A percentile compares a stretch with the other conserved stretches of the same genome.
phyloP scores from a whole-genome alignment of 2,888 invertebrate genomes.

The Orthosia cruda region DNA sequence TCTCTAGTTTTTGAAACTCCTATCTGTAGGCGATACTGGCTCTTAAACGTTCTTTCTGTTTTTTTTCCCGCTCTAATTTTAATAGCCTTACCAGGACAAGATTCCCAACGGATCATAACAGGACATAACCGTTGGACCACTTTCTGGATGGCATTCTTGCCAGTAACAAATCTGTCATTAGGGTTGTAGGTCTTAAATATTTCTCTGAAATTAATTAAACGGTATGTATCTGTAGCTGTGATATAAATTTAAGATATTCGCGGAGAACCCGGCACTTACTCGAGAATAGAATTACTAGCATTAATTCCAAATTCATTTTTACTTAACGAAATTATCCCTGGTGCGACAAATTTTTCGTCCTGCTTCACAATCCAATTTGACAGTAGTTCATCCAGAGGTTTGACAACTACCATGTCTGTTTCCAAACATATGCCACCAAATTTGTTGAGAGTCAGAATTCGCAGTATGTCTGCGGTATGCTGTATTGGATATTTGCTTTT shows the following conservation, averaged over 20 bases:
- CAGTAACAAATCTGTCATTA: slow-evolving; percentile 14
- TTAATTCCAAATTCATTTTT: slow-evolving; percentile 53
- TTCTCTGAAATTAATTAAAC: slow-evolving; percentile 26
- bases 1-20: no score
- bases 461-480: slow-evolving; percentile 92
- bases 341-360: slow-evolving; percentile 24
- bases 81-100: slow-evolving; percentile 33
- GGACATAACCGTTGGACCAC: slow-evolving; percentile 38
- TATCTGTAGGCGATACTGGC: not conserved
- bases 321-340: slow-evolving; percentile 81
- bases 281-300: slow-evolving; percentile 31
- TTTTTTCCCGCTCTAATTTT: not conserved
- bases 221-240: no score
- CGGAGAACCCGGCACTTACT: slow-evolving; percentile 17
- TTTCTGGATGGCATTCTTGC: slow-evolving; percentile 7
- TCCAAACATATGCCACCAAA: slow-evolving; percentile 95
- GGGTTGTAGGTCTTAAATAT: slow-evolving; percentile 39
- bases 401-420: slow-evolving; percentile 93
- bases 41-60: not conserved
- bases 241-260: not conserved
- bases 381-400: slow-evolving; percentile 85
- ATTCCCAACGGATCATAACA: slow-evolving; percentile 35
- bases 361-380: slow-evolving; percentile 88
- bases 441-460: slow-evolving; percentile 93
- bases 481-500: slow-evolving; percentile 64